Conservation (phyloP, 2,888 invertebrate species). For the Tortrix viridana region DNA sequence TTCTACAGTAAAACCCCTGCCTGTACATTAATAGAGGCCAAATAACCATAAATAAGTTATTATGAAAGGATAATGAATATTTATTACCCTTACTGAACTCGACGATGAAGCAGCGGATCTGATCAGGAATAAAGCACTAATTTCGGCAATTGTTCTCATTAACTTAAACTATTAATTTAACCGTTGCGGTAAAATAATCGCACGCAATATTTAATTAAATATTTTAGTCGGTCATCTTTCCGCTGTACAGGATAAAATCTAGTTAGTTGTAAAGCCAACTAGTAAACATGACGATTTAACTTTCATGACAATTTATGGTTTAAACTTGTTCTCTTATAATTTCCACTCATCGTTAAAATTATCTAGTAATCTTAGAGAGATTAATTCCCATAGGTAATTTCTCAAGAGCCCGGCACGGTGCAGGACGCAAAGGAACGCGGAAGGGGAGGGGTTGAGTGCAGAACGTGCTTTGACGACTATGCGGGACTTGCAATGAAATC, state of each 20-base stretch:
- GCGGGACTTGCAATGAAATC: too few species aligned
- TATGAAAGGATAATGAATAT: not conserved
- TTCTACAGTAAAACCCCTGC: too few species aligned
- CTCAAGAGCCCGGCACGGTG: not conserved
- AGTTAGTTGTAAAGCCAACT: not conserved
- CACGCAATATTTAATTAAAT: too few species aligned
- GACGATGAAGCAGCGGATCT: too few species aligned
- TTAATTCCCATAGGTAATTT: constrained; percentile 26
- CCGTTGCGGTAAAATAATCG: too few species aligned
- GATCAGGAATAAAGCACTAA: too few species aligned
- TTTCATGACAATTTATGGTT: not conserved
- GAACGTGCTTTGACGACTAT: constrained; percentile 5
- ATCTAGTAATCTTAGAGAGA: constrained; percentile 17
- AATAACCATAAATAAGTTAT: not conserved
- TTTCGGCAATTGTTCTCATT: too few species aligned
- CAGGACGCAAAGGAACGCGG: constrained; percentile 28
- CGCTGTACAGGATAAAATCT: too few species aligned
- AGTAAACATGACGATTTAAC: not conserved
- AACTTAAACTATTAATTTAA: too few species aligned
- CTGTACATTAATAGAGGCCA: too few species aligned
- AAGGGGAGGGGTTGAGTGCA: constrained; percentile 15
- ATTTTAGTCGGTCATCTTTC: too few species aligned
- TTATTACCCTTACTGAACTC: not conserved
- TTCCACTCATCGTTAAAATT: constrained; percentile 9
- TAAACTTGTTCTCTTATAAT: constrained; percentile 1